Conservation (phyloP, 2,113 vertebrate species). For the Mormyrus lacerda region DNA sequence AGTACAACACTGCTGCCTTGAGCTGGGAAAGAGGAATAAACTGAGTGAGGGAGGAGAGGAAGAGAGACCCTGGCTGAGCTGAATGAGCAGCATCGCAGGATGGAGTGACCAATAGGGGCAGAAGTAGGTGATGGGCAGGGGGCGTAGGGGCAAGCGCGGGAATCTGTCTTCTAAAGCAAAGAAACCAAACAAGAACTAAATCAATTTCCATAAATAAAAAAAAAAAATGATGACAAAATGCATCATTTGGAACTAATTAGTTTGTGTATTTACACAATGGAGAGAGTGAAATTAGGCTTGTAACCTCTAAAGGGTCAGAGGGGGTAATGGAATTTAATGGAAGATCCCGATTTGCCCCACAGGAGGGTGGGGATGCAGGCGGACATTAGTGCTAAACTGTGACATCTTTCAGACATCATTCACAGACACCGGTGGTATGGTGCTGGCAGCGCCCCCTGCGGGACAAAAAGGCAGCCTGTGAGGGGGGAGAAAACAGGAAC, state of each 20-base stretch:
- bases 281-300: slow-evolving; percentile 13
- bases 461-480: slow-evolving; percentile 37
- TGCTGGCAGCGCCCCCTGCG: slow-evolving; percentile 5
- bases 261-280: slow-evolving; percentile 54
- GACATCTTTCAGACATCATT: slow-evolving; percentile 20
- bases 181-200: slow-evolving; percentile 24
- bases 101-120: background rate
- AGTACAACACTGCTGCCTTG: background rate
- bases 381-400: slow-evolving; percentile 8
- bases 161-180: background rate
- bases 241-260: slow-evolving; percentile 54
- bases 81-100: background rate
- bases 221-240: slow-evolving; percentile 13
- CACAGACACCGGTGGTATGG: slow-evolving; percentile 37
- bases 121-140: background rate
- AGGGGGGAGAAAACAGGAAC: background rate
- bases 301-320: slow-evolving; percentile 28
- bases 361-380: background rate
- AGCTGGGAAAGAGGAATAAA: background rate
- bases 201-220: slow-evolving; percentile 29
- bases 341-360: slow-evolving; percentile 9
- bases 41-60: background rate
- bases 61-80: background rate
- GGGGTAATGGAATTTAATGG: background rate
- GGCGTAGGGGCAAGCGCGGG: background rate